Conservation (phyloP, 2,797 vertebrate genomes). For the Cetoscarus ocellatus region DNA sequence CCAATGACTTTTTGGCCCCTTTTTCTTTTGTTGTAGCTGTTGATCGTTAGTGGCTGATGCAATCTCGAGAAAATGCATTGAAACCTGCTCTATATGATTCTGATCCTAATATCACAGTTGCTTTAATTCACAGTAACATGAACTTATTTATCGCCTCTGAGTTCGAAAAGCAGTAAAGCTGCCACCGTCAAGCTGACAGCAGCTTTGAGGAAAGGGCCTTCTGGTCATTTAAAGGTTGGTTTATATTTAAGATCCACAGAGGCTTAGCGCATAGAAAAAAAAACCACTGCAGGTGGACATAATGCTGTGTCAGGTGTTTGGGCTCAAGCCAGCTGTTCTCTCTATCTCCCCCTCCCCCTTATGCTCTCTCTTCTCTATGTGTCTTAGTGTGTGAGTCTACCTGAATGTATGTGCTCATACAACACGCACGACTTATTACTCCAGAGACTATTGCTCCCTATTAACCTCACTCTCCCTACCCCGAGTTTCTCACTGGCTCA, state of each 20-base stretch:
- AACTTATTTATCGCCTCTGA: slow-evolving; percentile 29
- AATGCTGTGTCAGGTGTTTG: slow-evolving; percentile 73
- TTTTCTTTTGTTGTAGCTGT: too few species aligned
- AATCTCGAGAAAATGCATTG: too few species aligned
- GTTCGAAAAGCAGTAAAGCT: slow-evolving; percentile 18
- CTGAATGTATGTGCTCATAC: slow-evolving; percentile 45
- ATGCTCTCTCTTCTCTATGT: slow-evolving; percentile 2
- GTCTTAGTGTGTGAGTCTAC: slow-evolving; percentile 20
- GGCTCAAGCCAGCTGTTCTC: slow-evolving; percentile 63
- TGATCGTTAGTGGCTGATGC: too few species aligned
- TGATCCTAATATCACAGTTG: not conserved
- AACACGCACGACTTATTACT: slow-evolving; percentile 65
- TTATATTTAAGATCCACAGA: slow-evolving; percentile 63
- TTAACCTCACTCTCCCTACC: slow-evolving; percentile 72
- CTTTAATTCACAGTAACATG: slow-evolving; percentile 15
- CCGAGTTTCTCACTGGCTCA: slow-evolving; percentile 59
- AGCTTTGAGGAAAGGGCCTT: slow-evolving; percentile 38
- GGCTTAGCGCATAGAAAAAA: slow-evolving; percentile 48
- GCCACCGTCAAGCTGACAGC: slow-evolving; percentile 38
- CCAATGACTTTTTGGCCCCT: too few species aligned
- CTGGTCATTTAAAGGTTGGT: slow-evolving; percentile 69
- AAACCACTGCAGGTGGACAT: slow-evolving; percentile 69
- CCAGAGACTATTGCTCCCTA: slow-evolving; percentile 63
- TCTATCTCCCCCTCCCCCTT: slow-evolving; percentile 20
- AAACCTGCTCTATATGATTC: too few species aligned